These are phyloP conservation scores for Ptilorrhoa leucosticta DNA, from an alignment of 2,113 vertebrate species.

Conservation along the genomic window DNA sequence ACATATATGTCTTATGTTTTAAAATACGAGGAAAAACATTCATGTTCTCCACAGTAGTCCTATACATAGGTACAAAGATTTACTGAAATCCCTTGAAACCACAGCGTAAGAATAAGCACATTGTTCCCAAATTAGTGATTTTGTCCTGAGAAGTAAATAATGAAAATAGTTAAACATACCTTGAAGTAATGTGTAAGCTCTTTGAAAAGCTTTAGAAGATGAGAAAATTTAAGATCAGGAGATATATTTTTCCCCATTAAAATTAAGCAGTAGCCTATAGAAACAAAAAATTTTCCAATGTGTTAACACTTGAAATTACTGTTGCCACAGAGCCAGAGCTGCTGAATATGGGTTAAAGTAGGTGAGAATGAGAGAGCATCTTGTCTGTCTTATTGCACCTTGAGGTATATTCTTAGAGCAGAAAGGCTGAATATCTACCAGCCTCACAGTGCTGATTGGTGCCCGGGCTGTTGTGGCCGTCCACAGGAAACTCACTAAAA, in stretches of 20 bases:
- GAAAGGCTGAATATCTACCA: background rate
- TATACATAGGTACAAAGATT: background rate
- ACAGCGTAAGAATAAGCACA: background rate
- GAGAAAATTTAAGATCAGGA: background rate
- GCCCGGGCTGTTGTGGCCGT: rapidly evolving
- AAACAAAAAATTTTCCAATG: background rate
- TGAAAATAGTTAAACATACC: background rate
- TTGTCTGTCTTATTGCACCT: background rate
- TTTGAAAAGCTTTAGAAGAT: background rate
- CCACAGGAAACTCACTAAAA: constrained; percentile 32
- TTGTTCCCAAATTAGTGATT: background rate
- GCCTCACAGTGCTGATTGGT: constrained; percentile 10
- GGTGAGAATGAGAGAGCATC: background rate
- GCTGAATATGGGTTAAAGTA: background rate
- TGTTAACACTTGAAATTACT: background rate
- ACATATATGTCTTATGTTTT: background rate
- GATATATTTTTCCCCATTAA: background rate
- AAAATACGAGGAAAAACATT: background rate
- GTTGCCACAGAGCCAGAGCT: background rate
- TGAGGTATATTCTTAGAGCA: background rate
- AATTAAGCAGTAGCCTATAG: background rate
- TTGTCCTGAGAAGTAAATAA: background rate
- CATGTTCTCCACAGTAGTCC: background rate
- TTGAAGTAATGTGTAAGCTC: background rate
- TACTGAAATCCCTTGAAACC: background rate